Base-by-base conservation (phyloP, 2,888 invertebrate genomes). In the Chironomus riparius region DNA sequence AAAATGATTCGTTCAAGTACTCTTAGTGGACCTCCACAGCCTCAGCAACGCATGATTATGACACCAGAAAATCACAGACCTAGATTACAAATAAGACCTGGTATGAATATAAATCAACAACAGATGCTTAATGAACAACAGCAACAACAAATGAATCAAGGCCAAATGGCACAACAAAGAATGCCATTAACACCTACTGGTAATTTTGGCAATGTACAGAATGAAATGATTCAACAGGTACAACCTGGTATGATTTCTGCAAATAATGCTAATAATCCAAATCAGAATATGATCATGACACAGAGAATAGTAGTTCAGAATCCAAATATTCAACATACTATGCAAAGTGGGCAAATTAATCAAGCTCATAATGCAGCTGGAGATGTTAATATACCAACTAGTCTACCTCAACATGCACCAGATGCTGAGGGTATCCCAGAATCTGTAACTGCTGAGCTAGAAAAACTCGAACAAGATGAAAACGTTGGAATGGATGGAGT, bases 401-500 rank as follows among this genome's bases (percentile, higher is more conserved):
- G 5, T 15, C 13, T 21, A 22, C 62, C 38, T 47, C 73, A 47
- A 24, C 76, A 65, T 13, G 6, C 71, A 15, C 13, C 50, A 21
- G 85, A 83, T 78, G 85, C 87, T 62, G 86, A 86, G 76, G 89
- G 89, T 81, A 88, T 89, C 78, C 88, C 89, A 0, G 90, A 90
- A 79, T 88, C 88, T 80, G 90, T 90, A 4, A 88, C 89, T 0
- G 89, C 88, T 4, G 90, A 90, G 80, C 82, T 90, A 48, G 90
- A 90, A 80, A 90, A 90, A 80, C 81, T 90, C 21, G 91, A 91
- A 80, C 88, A 90, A 79, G 82, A 83, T 77, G 90, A 91, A 82
- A 88, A 87, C 77, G 88, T 87, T 68, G 85, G 84, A 13, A 85
- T 86, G 81, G 89, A 89, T 82, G 88, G 88, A 81, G 92, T 93